Conservation (phyloP, 2,888 invertebrate species). For the Hetaerina titia region DNA sequence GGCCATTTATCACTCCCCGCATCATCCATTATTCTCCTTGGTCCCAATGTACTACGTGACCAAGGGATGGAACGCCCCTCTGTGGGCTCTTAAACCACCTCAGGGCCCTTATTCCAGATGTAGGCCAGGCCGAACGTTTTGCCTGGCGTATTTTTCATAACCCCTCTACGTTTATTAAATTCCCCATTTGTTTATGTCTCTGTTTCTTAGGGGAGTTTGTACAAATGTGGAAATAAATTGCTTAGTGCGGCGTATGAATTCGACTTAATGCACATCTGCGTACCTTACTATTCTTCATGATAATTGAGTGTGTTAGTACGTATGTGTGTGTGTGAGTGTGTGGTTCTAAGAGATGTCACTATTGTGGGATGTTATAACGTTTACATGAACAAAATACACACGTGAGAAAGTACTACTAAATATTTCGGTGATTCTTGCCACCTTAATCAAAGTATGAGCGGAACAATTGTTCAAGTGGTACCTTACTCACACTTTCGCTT, state of each 20-base stretch:
- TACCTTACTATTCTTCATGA: too few species aligned
- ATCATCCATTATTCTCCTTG: not conserved
- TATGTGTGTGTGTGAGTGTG: too few species aligned
- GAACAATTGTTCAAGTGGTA: too few species aligned
- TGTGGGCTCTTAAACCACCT: not conserved
- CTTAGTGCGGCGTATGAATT: not conserved
- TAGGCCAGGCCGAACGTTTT: not conserved
- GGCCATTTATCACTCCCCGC: conserved; percentile 10
- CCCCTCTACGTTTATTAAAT: not conserved
- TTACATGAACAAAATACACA: too few species aligned
- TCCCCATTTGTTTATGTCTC: not conserved
- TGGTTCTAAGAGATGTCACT: too few species aligned
- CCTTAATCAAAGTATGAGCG: too few species aligned
- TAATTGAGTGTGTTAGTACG: too few species aligned
- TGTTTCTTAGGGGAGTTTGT: not conserved
- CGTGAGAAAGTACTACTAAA: too few species aligned
- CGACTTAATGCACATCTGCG: too few species aligned
- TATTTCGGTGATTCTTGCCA: too few species aligned
- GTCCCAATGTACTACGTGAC: not conserved
- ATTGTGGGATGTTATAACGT: too few species aligned
- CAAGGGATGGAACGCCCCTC: not conserved
- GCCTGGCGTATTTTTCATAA: not conserved
- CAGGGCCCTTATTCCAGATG: not conserved
- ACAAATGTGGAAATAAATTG: not conserved
- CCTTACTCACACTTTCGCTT: too few species aligned